A percentile compares a stretch with the other conserved stretches of the same genome.
These are phyloP conservation scores for Eupithecia subumbrata DNA, from an alignment of 2,888 invertebrate species.

Conservation along the genomic window DNA sequence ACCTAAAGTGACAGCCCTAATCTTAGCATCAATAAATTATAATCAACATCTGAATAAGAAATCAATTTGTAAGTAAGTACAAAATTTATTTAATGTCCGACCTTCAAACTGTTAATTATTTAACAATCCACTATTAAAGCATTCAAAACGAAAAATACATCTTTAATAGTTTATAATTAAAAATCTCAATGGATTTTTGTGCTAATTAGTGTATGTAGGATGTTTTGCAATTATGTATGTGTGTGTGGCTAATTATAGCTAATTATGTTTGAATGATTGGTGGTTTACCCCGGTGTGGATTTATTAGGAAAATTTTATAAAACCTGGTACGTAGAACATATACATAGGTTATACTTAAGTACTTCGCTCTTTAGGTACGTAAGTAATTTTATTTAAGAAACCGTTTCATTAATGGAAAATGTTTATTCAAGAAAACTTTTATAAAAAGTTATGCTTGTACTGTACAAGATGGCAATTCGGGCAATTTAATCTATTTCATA, in stretches of 20 bases:
- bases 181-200: conserved; percentile 49
- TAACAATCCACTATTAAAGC: conserved; percentile 70
- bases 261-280: conserved; percentile 41
- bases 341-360: not conserved
- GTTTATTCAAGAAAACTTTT: not conserved
- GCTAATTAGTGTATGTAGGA: conserved; percentile 51
- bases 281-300: conserved; percentile 38
- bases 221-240: conserved; percentile 45
- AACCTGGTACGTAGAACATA: not conserved
- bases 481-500: no score
- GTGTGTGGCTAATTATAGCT: conserved; percentile 40
- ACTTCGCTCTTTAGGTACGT: not conserved
- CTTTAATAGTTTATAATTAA: conserved; percentile 65
- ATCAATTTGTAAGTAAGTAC: conserved; percentile 53
- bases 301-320: conserved; percentile 21
- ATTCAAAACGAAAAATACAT: conserved; percentile 66
- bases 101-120: conserved; percentile 67
- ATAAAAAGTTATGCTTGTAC: not conserved
- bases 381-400: not conserved
- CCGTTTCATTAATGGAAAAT: not conserved
- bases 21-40: conserved; percentile 53
- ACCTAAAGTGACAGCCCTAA: conserved; percentile 22
- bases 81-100: conserved; percentile 63
- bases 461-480: not conserved
- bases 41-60: conserved; percentile 59